Percentiles rank a stretch among this genome's conserved stretches.
phyloP scores from a whole-genome alignment of 1,140 invertebrate species.

The Temnothorax longispinosus region DNA sequence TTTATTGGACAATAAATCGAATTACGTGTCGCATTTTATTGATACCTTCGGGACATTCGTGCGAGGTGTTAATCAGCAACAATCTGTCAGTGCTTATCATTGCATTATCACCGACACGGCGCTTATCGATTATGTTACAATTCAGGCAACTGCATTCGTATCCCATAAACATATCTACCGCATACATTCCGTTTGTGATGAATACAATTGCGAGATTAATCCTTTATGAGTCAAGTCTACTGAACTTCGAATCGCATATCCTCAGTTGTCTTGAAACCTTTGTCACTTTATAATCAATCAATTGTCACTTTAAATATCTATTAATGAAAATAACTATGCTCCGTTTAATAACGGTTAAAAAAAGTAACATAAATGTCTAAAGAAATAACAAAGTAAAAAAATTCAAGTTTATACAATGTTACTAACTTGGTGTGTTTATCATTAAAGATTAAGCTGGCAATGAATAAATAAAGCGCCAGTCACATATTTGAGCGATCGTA shows the following conservation, averaged over 20 bases:
- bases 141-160: constrained; percentile 12
- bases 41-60: constrained; percentile 4
- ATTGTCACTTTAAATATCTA: neutral
- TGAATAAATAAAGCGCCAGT: neutral
- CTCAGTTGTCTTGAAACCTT: neutral
- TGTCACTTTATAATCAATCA: neutral
- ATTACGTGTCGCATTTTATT: constrained; percentile 26
- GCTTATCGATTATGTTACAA: constrained; percentile 31
- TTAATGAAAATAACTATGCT: neutral
- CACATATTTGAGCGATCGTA: neutral
- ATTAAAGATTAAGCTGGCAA: neutral
- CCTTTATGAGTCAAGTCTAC: neutral
- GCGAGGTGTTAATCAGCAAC: constrained; percentile 28
- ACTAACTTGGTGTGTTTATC: neutral
- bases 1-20: neutral
- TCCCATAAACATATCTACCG: constrained; percentile 11
- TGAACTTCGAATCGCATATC: neutral
- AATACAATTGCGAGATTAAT: neutral
- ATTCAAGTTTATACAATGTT: neutral
- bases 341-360: neutral
- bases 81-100: constrained; percentile 40
- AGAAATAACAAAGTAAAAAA: neutral
- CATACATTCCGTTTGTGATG: neutral
- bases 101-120: neutral
- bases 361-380: neutral